A percentile compares a stretch with the other conserved stretches of the same genome.
phyloP scores from a whole-genome alignment of 2,888 invertebrate genomes.

The Eulithis prunata region DNA sequence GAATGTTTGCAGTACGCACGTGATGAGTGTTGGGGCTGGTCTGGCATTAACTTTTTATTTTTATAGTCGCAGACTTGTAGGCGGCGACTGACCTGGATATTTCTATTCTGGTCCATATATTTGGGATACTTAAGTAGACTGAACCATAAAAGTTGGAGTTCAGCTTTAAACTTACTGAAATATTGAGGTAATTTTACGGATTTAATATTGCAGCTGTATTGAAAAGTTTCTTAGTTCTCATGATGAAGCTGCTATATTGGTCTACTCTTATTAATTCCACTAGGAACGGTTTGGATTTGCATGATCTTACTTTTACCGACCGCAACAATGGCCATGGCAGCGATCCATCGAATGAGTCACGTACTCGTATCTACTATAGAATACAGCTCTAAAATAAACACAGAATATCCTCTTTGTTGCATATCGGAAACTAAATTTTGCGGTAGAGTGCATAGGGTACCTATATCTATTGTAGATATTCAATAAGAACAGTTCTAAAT shows the following conservation, averaged over 20 bases:
- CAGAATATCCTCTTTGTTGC: not conserved
- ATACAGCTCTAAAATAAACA: not conserved
- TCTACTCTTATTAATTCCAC: not conserved
- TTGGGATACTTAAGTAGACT: constrained; percentile 10
- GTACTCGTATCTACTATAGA: not conserved
- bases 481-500: not conserved
- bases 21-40: constrained; percentile 62
- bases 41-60: constrained; percentile 63
- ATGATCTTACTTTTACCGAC: not conserved
- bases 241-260: not conserved
- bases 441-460: not conserved
- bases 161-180: constrained; percentile 1
- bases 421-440: constrained; percentile 1
- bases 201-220: not conserved
- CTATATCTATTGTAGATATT: not conserved
- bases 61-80: constrained; percentile 35
- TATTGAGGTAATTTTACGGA: not conserved
- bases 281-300: not conserved
- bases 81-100: constrained; percentile 4
- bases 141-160: constrained; percentile 13
- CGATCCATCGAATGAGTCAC: not conserved
- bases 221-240: not conserved
- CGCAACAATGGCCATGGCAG: not conserved
- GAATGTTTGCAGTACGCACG: constrained; percentile 63
- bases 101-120: constrained; percentile 8